Evolutionary conservation across 1,140 invertebrate species (phyloP).

Genomic region (Melipona quadrifasciata): DNA sequence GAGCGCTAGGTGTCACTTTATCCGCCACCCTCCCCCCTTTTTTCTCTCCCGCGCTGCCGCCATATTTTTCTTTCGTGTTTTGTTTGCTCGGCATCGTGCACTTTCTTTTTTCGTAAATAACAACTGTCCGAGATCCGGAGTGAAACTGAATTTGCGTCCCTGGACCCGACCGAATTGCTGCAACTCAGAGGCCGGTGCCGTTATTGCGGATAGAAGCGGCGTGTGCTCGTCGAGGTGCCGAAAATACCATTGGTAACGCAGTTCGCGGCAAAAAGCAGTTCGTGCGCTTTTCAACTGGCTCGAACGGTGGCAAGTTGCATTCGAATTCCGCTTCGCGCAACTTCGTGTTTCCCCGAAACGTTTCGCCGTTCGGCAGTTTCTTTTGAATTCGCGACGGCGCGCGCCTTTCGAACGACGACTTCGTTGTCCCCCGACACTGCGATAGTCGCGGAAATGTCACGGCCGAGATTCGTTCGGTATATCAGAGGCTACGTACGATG

Average conservation of each 20-base stretch:
- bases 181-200: neutral
- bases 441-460: constrained; percentile 1
- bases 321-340: neutral
- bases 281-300: neutral
- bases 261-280: neutral
- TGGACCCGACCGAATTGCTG: neutral
- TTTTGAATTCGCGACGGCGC: neutral
- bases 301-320: neutral
- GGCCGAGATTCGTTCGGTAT: neutral
- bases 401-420: too few species aligned
- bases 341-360: neutral
- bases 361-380: neutral
- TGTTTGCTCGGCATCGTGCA: too few species aligned
- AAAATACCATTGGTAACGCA: neutral
- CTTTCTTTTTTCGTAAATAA: too few species aligned
- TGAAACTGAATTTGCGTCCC: neutral
- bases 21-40: too few species aligned
- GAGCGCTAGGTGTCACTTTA: neutral
- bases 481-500: neutral
- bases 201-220: neutral
- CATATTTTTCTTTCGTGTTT: too few species aligned
- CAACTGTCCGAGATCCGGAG: neutral
- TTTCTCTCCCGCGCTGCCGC: too few species aligned
- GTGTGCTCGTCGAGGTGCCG: neutral
- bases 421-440: neutral